Conservation (phyloP, 2,797 vertebrate species). For the Hyperoplus immaculatus region DNA sequence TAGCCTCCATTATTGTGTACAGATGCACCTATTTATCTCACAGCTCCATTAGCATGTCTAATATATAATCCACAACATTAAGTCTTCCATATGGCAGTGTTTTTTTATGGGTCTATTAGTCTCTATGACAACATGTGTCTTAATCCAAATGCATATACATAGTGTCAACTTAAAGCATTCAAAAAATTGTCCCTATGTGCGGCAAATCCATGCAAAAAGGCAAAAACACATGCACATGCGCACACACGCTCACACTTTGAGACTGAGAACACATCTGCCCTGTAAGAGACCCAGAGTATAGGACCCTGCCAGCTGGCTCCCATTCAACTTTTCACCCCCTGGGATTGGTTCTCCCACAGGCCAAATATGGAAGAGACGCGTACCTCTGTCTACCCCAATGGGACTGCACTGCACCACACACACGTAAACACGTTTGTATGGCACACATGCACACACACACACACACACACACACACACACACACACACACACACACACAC, state of each 20-base stretch:
- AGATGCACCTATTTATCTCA: conserved; percentile 35
- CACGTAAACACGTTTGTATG: no score
- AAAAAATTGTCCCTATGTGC: conserved; percentile 37
- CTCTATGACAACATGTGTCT: conserved; percentile 4
- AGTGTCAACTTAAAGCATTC: conserved; percentile 1
- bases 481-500: conserved; percentile 28
- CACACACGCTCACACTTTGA: conserved; percentile 27
- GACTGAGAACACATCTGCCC: conserved; percentile 77
- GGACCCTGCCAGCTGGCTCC: conserved; percentile 80
- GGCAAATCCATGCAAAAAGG: conserved; percentile 50
- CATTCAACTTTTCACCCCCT: conserved; percentile 78
- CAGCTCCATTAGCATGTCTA: conserved; percentile 31
- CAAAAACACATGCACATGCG: conserved; percentile 42
- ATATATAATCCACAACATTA: conserved; percentile 20
- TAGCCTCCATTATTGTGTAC: conserved; percentile 41
- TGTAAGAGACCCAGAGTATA: conserved; percentile 70
- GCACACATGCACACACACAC: conserved; percentile 9
- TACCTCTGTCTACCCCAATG: conserved; percentile 64
- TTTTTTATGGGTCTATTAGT: conserved; percentile 32
- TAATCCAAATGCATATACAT: conserved; percentile 26
- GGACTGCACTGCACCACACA: conserved; percentile 29
- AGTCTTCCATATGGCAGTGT: background rate
- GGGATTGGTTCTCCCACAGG: conserved; percentile 83
- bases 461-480: conserved; percentile 13
- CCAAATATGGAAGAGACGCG: conserved; percentile 82